Base-by-base conservation (phyloP, 2,797 vertebrate species). In the Pipistrellus nathusii region DNA sequence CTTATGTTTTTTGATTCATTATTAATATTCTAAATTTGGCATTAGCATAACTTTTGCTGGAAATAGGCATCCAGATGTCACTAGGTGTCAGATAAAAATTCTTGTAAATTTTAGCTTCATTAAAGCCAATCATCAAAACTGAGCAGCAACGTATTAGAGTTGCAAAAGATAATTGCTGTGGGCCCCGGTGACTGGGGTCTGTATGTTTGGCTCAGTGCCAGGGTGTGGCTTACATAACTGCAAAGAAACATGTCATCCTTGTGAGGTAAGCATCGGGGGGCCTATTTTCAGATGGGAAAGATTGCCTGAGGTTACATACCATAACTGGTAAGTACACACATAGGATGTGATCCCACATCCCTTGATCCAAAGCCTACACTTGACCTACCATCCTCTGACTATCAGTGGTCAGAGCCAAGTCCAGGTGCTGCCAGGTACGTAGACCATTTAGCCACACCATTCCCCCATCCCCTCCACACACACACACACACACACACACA, bases 1-100 rank as follows among this genome's bases (percentile, higher is more conserved):
- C 4, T 17, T 38, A 64, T n/a, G 48, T 21, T 66, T 84, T 91
- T 21, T 57, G 8, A 90, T 91, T 88, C 32, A 30, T 91, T 87
- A 73, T 81, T 94, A 85, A 78, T 72, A 83, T 44, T 82, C 78
- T 90, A 59, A 85, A 85, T 66, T 71, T 78, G 66, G 69, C 78
- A 68, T 88, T 85, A 59, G 23, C 30, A 17, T 72, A 82, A 89
- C 32, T 64, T 25, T 80, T 91, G 23, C 38, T 90, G 32, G 27
- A 90, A 72, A 23, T 14, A 82, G 73, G 32, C 25, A 77, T 55
- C 68, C 44, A 55, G 76, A 85, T 51, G 64, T 72, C 18, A 41
- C 48, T 86, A 44, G 41, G 64, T 86, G 23, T 91, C 82, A 68
- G 18, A 44, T 68, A 77, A 90, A 91, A 35, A 89, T 25, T 25